Conservation (phyloP, 2,113 vertebrate genomes). For the Spermophilus dauricus region DNA sequence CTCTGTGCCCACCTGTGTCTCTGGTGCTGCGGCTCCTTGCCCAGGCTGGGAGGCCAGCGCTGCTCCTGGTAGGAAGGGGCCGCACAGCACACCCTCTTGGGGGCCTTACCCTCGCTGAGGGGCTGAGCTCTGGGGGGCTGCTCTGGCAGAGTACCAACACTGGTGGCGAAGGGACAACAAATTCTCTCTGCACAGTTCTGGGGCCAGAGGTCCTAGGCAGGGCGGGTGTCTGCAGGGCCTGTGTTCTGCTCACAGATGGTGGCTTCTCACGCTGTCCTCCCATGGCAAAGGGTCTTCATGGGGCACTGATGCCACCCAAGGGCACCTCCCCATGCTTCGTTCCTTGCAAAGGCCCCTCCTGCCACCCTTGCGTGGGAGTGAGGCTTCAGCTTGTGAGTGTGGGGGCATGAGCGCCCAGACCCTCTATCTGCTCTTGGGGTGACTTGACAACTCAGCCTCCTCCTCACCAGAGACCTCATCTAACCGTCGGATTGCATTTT, state of each 20-base stretch:
- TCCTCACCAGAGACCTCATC: neutral
- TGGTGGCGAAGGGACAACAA: neutral
- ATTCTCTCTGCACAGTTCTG: neutral
- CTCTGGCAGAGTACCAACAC: no score
- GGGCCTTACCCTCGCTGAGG: no score
- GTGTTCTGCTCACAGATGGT: neutral
- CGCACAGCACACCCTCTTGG: no score
- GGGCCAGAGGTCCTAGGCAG: neutral
- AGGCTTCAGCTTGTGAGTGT: neutral
- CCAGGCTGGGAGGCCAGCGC: no score
- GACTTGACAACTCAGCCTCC: neutral
- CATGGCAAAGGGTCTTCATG: neutral
- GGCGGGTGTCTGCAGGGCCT: no score
- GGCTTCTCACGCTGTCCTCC: neutral
- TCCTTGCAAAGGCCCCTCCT: neutral
- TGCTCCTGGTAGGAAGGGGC: no score
- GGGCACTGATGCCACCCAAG: neutral
- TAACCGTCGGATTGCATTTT: neutral
- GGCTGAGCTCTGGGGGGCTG: neutral
- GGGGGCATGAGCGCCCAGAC: neutral
- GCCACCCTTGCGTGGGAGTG: neutral
- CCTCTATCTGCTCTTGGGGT: neutral
- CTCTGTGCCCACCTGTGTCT: no score
- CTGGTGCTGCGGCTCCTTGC: no score
- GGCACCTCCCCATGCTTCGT: neutral